Evolutionary conservation across 2,797 vertebrate species (phyloP).

Genomic region (Sandelia bainsii): DNA sequence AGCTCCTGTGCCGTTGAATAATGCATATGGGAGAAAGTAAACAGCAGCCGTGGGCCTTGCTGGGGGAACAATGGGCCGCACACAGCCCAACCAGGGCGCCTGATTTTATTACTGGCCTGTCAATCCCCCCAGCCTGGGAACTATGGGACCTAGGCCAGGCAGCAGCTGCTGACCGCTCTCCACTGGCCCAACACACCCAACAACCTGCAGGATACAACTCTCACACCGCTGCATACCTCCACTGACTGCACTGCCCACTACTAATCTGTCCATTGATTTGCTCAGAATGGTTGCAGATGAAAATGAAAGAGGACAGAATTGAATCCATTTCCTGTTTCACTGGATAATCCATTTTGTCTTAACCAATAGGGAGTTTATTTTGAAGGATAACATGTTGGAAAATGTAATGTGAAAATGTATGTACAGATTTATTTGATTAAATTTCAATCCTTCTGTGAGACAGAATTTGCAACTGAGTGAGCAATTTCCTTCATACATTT

Average conservation of each 20-base stretch:
- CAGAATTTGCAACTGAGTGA: neutral
- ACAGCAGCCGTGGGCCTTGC: conserved; percentile 99
- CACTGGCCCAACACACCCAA: conserved; percentile 87
- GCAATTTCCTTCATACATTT: neutral
- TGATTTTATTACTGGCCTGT: conserved; percentile 99
- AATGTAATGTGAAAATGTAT: neutral
- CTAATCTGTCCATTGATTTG: conserved; percentile 62
- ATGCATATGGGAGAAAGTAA: conserved; percentile 99
- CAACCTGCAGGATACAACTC: conserved; percentile 70
- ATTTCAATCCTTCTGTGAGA: neutral
- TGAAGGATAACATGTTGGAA: conserved; percentile 4
- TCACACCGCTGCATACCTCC: conserved; percentile 74
- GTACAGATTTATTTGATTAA: neutral
- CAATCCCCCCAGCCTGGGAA: conserved; percentile 99
- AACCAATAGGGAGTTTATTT: conserved; percentile 25
- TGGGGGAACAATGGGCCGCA: conserved; percentile 94
- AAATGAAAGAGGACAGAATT: conserved; percentile 25
- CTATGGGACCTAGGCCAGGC: conserved; percentile 94
- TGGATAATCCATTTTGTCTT: conserved; percentile 24
- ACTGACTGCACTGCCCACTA: conserved; percentile 54
- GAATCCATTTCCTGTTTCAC: conserved; percentile 62
- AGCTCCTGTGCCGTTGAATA: conserved; percentile 99
- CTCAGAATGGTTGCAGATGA: conserved; percentile 26
- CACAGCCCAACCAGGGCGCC: conserved; percentile 96
- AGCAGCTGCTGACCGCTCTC: conserved; percentile 98